Evolutionary conservation across 1,140 invertebrate species (phyloP), one percentile per base, ranked within the genome.

Genomic region (Capitella teleta): DNA sequence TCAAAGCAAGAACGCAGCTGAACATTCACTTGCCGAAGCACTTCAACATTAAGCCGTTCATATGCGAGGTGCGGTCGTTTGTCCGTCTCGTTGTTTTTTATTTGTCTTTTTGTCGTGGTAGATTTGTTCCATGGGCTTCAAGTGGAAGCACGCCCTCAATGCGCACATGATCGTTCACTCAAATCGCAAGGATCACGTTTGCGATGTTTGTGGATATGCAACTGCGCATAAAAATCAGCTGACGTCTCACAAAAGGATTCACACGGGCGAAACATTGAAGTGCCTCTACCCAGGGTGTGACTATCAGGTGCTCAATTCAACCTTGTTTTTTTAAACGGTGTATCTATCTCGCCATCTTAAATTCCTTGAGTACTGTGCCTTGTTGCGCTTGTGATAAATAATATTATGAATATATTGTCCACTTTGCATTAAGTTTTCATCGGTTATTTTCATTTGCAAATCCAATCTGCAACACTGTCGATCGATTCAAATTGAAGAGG

Each of bases 121-220:
- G n/a, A n/a, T n/a, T n/a, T 81, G 79, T 60, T 62, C 66, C 49
- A 73, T 76, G 61, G 75, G 76, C 3, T 81, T 81, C 59, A 79
- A 78, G 57, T 78, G 79, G 62, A 74, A 74, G 56, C 74, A 76
- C 61, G 75, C 76, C 10, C 58, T 80, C 19, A 73, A 74, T 51
- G 74, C 71, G 47, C 78, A 80, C 57, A 72, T 75, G 57, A 65
- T 76, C 25, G 71, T 68, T 45, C 78, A 80, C 47, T 72, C 74
- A 37, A 63, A 64, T 32, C 72, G 69, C 21, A 79, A 77, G 53
- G 72, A 74, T 36, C 78, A 77, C 55, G 66, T 75, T 21, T 80
- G 78, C 62, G 76, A 74, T 28, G 68, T 76, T 28, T 80, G 79
- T 68, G 75, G 77, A 8, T 69, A 66, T 57, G 73, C 76, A 28